Conservation (phyloP, 2,797 vertebrate species). For the Myoxocephalus aenaeus region DNA sequence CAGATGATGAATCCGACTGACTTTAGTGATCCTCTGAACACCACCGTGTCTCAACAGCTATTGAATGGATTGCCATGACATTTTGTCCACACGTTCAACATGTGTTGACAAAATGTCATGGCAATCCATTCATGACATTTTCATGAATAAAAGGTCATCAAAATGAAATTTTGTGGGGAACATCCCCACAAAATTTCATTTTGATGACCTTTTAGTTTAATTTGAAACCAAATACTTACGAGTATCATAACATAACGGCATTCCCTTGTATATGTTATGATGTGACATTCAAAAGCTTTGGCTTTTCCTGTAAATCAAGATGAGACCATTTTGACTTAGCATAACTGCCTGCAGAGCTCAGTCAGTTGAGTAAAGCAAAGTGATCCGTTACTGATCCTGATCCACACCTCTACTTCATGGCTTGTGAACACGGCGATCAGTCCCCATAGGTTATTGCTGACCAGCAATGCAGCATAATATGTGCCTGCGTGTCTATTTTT, state of each 20-base stretch:
- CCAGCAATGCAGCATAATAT: slow-evolving; percentile 46
- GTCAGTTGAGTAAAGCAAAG: slow-evolving; percentile 31
- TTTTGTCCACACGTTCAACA: background rate
- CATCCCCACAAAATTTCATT: background rate
- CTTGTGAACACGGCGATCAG: slow-evolving; percentile 30
- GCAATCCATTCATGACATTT: no score
- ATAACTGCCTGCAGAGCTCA: slow-evolving; percentile 20
- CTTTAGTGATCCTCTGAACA: background rate
- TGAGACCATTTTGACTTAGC: background rate
- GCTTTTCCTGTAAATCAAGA: slow-evolving; percentile 13
- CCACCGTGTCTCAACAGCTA: background rate
- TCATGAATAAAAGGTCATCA: no score
- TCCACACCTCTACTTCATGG: slow-evolving; percentile 34
- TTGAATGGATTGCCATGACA: background rate
- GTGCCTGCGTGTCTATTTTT: slow-evolving; percentile 61
- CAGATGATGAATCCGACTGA: background rate
- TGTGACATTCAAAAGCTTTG: background rate
- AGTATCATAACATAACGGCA: background rate
- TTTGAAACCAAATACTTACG: background rate
- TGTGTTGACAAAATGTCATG: no score
- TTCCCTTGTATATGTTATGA: background rate
- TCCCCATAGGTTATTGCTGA: slow-evolving; percentile 45
- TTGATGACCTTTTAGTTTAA: background rate
- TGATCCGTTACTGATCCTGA: slow-evolving; percentile 31
- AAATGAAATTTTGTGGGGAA: no score